A percentile compares a stretch with the other conserved stretches of the same genome.
Evolutionary conservation across 2,113 vertebrate species (phyloP).

Genomic region (Pedetes capensis): DNA sequence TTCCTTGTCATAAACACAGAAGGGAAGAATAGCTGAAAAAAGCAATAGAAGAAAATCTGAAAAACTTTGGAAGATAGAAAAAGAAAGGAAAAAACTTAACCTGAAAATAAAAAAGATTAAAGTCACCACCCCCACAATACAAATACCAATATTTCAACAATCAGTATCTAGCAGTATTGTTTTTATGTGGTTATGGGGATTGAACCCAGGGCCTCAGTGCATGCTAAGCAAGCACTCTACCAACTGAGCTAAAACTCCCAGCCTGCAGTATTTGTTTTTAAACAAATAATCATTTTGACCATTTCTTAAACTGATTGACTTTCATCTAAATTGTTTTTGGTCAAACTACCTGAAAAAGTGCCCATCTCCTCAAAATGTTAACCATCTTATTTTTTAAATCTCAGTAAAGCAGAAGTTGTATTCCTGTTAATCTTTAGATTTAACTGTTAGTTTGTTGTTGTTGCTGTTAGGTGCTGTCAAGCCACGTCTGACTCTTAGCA

Average conservation of each 20-base stretch:
- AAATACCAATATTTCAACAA: not conserved
- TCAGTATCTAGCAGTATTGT: not conserved
- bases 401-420: not conserved
- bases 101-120: not conserved
- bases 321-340: not conserved
- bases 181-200: no score
- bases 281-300: not conserved
- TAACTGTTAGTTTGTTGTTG: not conserved
- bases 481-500: no score
- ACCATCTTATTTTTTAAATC: not conserved
- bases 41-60: not conserved
- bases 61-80: not conserved
- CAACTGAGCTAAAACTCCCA: no score
- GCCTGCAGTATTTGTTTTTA: not conserved
- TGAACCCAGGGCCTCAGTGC: no score
- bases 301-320: not conserved
- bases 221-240: no score
- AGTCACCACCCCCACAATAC: not conserved
- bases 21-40: not conserved
- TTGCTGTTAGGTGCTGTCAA: no score
- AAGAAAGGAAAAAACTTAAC: not conserved
- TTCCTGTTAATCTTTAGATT: not conserved
- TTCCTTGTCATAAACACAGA: not conserved
- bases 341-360: not conserved
- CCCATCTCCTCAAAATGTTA: conserved; percentile 1